Percentiles rank a stretch among this genome's conserved stretches.
Evolutionary conservation across 2,888 invertebrate species (phyloP).

Genomic region (Conistra vaccinii): DNA sequence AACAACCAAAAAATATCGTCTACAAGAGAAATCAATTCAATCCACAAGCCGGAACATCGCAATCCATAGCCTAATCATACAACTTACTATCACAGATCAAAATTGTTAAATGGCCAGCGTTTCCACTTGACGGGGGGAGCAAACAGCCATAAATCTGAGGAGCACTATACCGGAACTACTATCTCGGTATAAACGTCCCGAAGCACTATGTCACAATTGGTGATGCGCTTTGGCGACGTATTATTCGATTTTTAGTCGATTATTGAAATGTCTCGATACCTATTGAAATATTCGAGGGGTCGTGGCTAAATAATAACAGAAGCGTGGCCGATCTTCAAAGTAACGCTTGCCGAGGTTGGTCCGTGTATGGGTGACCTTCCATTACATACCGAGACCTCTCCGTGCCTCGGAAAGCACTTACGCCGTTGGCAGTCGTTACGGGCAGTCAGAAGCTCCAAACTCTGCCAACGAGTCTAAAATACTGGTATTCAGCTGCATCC

Average conservation of each 20-base stretch:
- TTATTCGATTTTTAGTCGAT: slow-evolving; percentile 20
- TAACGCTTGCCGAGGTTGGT: neutral
- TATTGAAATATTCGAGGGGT: neutral
- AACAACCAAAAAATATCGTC: neutral
- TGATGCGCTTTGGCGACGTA: slow-evolving; percentile 6
- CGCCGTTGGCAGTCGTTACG: neutral
- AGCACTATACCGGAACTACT: slow-evolving; percentile 75
- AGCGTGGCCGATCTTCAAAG: neutral
- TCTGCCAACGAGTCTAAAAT: neutral
- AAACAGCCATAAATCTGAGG: slow-evolving; percentile 83
- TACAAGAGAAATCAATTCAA: neutral
- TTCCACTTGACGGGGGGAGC: slow-evolving; percentile 77
- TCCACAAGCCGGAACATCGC: slow-evolving; percentile 15
- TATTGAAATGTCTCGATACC: neutral
- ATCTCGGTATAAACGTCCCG: slow-evolving; percentile 74
- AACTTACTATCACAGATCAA: slow-evolving; percentile 76
- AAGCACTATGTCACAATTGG: slow-evolving; percentile 64
- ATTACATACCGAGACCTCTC: neutral
- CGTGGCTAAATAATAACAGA: neutral
- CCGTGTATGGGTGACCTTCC: neutral
- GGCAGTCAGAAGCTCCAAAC: neutral
- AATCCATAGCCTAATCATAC: slow-evolving; percentile 49
- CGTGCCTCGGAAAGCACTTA: neutral
- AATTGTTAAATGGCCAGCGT: slow-evolving; percentile 78
- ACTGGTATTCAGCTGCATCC: neutral